Base-by-base conservation (phyloP, 1,140 invertebrate species). In the Lethocerus indicus region DNA sequence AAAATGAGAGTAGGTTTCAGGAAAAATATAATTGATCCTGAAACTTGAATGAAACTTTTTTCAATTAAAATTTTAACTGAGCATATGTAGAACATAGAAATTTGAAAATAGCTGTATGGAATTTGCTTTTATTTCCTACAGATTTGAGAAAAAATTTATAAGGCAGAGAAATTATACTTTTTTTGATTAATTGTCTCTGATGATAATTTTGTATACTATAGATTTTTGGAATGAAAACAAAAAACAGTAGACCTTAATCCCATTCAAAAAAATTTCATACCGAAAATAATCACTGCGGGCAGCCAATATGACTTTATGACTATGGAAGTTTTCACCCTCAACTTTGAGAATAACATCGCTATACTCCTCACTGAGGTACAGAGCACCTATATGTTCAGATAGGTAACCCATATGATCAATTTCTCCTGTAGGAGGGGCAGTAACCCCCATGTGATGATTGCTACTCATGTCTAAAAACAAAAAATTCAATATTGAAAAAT, bases 221-320 rank as follows among this genome's bases (percentile, higher is more conserved):
- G n/a, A 9, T 9, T 9, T 9, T 32, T 32, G 7, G n/a, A 9
- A 32, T 32, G 7, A 9, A 32, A 32, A 32, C n/a, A 9, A 9
- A 32, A 9, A 9, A 32, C n/a, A 32, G n/a, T n/a, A 9, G n/a
- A 32, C n/a, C 29, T 32, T 9, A n/a, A 32, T 9, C n/a, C 9
- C n/a, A 32, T 9, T 32, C 9, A 48, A 29, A 54, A 46, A 25
- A 26, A 13, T 23, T n/a, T 43, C 56, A 52, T 63, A 78, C 73
- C 89, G 72, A 66, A 97, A 97, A 68, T 96, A 98, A 59, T 95
- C 83, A 61, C 89, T 94, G 56, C 93, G 73, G 9, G 89, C 83
- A 1, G 93, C 93, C 3, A 98, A 68, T 52, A 96, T 87, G 2
- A 90, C 81, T 61, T 81, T 83, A 65, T 98, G 93, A 25, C 83